A percentile compares a stretch with the other conserved stretches of the same genome.
Conservation (phyloP, 2,888 invertebrate species). For the Cremastinae sp. region DNA sequence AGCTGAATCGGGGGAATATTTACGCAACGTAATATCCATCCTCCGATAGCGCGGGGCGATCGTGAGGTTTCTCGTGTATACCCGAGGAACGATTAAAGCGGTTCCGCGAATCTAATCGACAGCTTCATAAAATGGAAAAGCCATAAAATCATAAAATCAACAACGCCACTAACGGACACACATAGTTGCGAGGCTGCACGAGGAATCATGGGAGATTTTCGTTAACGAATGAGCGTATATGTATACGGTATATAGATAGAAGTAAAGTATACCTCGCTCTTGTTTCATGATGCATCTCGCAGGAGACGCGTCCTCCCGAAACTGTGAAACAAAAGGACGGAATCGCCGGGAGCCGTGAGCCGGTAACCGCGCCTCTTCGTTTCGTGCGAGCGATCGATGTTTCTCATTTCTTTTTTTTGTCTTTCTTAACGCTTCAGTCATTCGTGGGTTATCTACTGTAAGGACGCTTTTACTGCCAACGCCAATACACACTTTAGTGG, state of each 20-base stretch:
- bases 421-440: slow-evolving; percentile 48
- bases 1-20: slow-evolving; percentile 27
- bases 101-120: slow-evolving; percentile 78
- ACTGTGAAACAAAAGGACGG: not conserved
- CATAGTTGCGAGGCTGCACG: not conserved
- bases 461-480: slow-evolving; percentile 76
- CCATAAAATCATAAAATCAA: slow-evolving; percentile 79
- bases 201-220: not conserved
- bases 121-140: slow-evolving; percentile 78
- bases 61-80: slow-evolving; percentile 32
- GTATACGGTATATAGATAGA: not conserved
- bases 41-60: slow-evolving; percentile 5
- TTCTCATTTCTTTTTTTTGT: slow-evolving; percentile 5
- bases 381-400: slow-evolving; percentile 7
- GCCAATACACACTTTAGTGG: slow-evolving; percentile 79
- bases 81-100: slow-evolving; percentile 66
- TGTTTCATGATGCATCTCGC: slow-evolving; percentile 48
- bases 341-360: not conserved
- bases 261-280: slow-evolving; percentile 46
- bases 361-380: slow-evolving; percentile 10
- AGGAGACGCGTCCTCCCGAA: not conserved
- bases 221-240: slow-evolving; percentile 5
- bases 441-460: slow-evolving; percentile 73
- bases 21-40: slow-evolving; percentile 22
- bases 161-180: slow-evolving; percentile 58